Evolutionary conservation across 2,113 vertebrate species (phyloP), one percentile per base, ranked within the genome.

Genomic region (Butastur rufipennis): DNA sequence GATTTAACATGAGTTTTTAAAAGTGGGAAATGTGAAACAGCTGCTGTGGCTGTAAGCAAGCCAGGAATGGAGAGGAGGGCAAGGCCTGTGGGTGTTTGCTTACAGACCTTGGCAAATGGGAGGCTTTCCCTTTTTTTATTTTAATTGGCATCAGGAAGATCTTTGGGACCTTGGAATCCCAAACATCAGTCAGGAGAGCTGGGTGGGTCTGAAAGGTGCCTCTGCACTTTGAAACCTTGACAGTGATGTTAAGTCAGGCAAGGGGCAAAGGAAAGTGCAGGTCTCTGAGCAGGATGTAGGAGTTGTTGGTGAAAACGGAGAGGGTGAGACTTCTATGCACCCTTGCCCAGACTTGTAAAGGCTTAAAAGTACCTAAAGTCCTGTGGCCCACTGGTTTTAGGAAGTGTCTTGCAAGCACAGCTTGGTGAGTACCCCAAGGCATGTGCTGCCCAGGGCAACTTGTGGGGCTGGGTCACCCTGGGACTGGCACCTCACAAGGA

Each of bases 11-110:
- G 26, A 43, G n/a, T 26, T 67, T 81, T 91, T 34, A 17, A 21
- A 90, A 81, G 23, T 27, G 47, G 89, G 91, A 74, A 91, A 84
- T 74, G 68, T 31, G 61, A 65, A 93, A 38, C 90, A 91, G 81
- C 92, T 95, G 95, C 70, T 72, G 4, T 3, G 20, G 53, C 10
- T 95, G 86, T 82, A 55, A 89, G 61, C 20, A 36, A 52, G 87
- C 65, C 84, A 88, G 78, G 25, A 82, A 31, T 0, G 3, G 75
- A 65, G 66, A 36, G 78, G 48, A 87, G 40, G 81, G 78, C 73
- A 91, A 14, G 17, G 65, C 78, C 66, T 36, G 32, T 0, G 42
- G 59, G 32, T 16, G 36, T 75, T 66, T 2, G 2, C 56, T 84
- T n/a, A 18, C 34, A 86, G 63, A 66, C 10, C 17, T 43, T 81